Base-by-base conservation (phyloP, 1,140 invertebrate species). In the Ruditapes philippinarum region DNA sequence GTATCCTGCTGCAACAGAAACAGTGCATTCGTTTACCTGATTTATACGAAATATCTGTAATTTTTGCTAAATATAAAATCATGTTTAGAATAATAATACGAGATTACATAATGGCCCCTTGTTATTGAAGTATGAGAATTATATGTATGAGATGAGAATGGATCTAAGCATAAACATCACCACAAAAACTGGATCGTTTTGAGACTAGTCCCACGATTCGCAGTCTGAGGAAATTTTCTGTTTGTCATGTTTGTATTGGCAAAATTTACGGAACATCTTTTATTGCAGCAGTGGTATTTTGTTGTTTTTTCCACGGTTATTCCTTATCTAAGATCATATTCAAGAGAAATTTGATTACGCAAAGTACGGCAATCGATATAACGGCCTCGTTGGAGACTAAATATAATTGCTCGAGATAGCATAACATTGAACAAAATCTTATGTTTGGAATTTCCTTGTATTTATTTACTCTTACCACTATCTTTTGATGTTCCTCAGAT, bases 181-280 rank as follows among this genome's bases (percentile, higher is more conserved):
- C n/a, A n/a, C n/a, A n/a, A 70, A 38, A 28, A 40, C 22, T 70
- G 65, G n/a, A n/a, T n/a, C 31, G 36, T 38, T 70, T 5, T n/a
- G 9, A 70, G 33, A 40, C 28, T 33, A 19, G 65, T 70, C 38
- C 25, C n/a, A n/a, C 38, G 7, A 70, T 70, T 70, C 22, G 5
- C 36, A 70, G 36, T 40, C 36, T 70, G 2, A 14, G 65, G 14
- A 70, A 70, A 38, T 1, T 7, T n/a, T n/a, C n/a, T n/a, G n/a
- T n/a, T 9, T 70, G 11, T 70, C 65, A n/a, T 70, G 65, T 70
- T 70, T 70, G 65, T 70, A 38, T 70, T 70, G 65, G 65, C 65
- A 38, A 38, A 70, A 31, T 17, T 22, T 31, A n/a, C n/a, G 65
- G 65, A 70, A 70, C 28, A 40, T 38, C n/a, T n/a, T 36, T 31